These are phyloP conservation scores for Thinocorus orbignyianus DNA, from an alignment of 2,113 vertebrate genomes.

Conservation along the genomic window DNA sequence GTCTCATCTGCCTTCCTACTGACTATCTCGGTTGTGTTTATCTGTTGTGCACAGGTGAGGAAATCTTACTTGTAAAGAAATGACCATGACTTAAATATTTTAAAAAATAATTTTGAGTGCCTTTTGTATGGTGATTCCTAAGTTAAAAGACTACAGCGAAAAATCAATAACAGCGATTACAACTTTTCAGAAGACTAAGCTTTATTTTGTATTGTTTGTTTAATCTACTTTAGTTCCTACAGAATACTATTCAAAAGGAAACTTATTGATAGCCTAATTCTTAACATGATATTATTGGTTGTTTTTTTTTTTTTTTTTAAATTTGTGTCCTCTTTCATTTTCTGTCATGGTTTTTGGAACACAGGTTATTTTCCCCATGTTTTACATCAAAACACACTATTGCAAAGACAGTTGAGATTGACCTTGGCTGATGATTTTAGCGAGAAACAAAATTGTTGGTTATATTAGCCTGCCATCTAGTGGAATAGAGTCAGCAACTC, in stretches of 20 bases:
- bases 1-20: constrained; percentile 97
- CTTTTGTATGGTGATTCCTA: not conserved
- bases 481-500: constrained; percentile 9
- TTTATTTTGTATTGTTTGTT: not conserved
- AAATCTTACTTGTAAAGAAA: not conserved
- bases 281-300: not conserved
- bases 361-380: not conserved
- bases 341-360: not conserved
- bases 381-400: not conserved
- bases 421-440: not conserved
- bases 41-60: constrained; percentile 98
- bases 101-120: not conserved
- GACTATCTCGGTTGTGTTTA: constrained; percentile 95
- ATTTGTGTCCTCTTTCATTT: not conserved
- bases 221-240: not conserved
- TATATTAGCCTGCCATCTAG: constrained; percentile 64
- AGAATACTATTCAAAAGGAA: not conserved
- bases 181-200: not conserved
- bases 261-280: not conserved
- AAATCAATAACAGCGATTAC: not conserved
- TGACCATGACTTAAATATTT: not conserved
- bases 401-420: not conserved
- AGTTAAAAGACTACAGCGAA: not conserved
- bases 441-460: not conserved
- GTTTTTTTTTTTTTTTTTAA: not conserved